Conservation (phyloP, 2,888 invertebrate species). For the Oasisia sp. region DNA sequence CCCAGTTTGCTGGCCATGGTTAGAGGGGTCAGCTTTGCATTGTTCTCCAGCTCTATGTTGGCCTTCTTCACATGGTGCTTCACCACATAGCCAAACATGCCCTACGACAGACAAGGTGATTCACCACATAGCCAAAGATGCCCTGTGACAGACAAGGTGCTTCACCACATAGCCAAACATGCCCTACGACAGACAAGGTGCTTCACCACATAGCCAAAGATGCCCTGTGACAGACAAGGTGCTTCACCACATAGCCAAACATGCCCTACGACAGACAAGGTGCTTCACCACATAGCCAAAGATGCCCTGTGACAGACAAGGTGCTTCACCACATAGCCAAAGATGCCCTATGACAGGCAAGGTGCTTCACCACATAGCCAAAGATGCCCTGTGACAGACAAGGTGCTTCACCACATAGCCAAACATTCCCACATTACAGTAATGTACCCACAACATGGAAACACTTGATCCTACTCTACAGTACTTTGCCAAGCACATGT, state of each 20-base stretch:
- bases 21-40: slow-evolving; percentile 90
- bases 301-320: neutral
- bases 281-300: neutral
- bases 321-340: neutral
- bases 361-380: neutral
- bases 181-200: neutral
- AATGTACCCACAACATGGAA: neutral
- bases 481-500: neutral
- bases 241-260: neutral
- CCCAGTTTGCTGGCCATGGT: slow-evolving; percentile 97
- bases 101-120: neutral
- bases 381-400: neutral
- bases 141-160: neutral
- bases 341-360: neutral
- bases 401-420: neutral
- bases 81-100: neutral
- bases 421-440: neutral
- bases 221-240: neutral
- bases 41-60: slow-evolving; percentile 89
- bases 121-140: neutral
- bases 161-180: neutral
- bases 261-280: neutral
- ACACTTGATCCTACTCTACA: neutral
- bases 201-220: neutral
- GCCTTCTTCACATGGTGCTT: slow-evolving; percentile 81